Base-by-base conservation (phyloP, 2,888 invertebrate species). In the Raillietiella orientalis region DNA sequence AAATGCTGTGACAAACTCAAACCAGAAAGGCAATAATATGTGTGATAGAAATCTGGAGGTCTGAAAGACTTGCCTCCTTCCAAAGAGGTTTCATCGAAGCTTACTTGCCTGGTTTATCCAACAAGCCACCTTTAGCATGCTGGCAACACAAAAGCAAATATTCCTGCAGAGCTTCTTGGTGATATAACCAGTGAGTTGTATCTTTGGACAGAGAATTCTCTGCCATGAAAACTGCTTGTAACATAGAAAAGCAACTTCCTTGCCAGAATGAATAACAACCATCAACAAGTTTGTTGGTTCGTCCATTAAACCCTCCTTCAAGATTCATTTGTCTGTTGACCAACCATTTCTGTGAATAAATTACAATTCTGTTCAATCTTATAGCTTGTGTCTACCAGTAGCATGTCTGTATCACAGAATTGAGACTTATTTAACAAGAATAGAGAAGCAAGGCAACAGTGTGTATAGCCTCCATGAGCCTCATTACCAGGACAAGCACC, bases 181-280 rank as follows among this genome's bases (percentile, higher is more conserved):
- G 58, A 41, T 82, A 84, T 30, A 90, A 52, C 61, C 59, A 66
- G 38, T 47, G 6, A 6, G 22, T n/a, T 9, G 8, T 6, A 12
- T 17, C n/a, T n/a, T 17, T n/a, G 6, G n/a, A 8, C 19, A 17
- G 6, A 8, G 19, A 8, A n/a, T 17, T n/a, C 34, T 49, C 55
- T 43, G 58, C 47, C 10, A 48, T 43, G 26, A 74, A 49, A 33
- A 72, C 54, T 30, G 62, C 61, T 44, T 79, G 71, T 22, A 87
- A 56, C 23, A 90, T 58, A 12, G 82, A 75, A 43, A 90, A 71
- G 23, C 67, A 60, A 25, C 74, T 87, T 15, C 84, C 87, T 50
- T 84, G 84, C 96, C 96, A 99, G 52, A 90, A 99, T 1, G 87
- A 87, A 45, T 96, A 96, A 46, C 96, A 96, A 3, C 77, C 77